These are phyloP conservation scores for Tringa solitaria DNA, from an alignment of 2,113 vertebrate genomes.

Conservation along the genomic window DNA sequence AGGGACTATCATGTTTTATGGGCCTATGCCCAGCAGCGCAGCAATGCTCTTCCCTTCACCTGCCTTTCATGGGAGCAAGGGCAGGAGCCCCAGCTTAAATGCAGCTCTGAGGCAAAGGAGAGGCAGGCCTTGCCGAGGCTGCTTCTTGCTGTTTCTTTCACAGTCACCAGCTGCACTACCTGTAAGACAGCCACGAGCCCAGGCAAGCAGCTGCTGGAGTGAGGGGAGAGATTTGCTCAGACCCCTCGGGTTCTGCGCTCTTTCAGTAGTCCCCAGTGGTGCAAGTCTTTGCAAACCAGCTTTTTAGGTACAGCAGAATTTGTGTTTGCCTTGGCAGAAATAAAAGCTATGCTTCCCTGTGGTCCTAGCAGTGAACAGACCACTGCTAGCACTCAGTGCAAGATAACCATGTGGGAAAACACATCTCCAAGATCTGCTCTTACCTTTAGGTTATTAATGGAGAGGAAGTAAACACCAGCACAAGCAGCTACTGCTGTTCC, in stretches of 20 bases:
- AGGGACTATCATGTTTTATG: not conserved
- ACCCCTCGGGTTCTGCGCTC: not conserved
- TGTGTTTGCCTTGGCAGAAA: not conserved
- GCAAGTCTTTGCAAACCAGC: not conserved
- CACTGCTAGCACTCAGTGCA: not conserved
- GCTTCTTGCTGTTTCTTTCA: not conserved
- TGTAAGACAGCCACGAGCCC: not conserved
- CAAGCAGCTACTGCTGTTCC: conserved; percentile 76
- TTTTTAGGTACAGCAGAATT: not conserved
- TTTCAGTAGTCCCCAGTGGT: not conserved
- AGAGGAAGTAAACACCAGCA: conserved; percentile 81
- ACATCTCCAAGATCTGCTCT: not conserved
- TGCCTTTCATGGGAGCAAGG: accelerated
- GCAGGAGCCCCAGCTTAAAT: not conserved
- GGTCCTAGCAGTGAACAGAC: accelerated
- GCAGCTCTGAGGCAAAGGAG: not conserved
- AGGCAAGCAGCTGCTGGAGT: not conserved
- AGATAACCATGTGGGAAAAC: not conserved
- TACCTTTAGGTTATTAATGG: conserved; percentile 76
- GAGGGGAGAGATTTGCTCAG: not conserved
- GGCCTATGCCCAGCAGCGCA: not conserved
- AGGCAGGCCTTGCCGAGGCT: not conserved
- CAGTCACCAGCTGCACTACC: not conserved
- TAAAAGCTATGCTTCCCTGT: not conserved
- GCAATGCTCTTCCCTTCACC: not conserved